These are phyloP conservation scores for Drosophila quadrilineata DNA, from an alignment of 1,140 invertebrate species.

Conservation along the genomic window DNA sequence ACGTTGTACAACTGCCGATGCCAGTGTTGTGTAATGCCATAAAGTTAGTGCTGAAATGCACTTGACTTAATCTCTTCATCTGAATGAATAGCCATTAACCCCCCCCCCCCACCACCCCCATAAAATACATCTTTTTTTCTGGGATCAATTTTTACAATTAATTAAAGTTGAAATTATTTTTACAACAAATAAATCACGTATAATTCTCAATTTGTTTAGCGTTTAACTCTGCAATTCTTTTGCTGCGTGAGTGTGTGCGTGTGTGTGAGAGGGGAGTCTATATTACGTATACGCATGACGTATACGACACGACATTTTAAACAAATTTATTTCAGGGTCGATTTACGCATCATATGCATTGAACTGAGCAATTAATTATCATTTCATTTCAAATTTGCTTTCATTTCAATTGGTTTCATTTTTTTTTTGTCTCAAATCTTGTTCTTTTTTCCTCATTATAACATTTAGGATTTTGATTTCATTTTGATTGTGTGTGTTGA, in stretches of 20 bases:
- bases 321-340: not conserved
- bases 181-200: no score
- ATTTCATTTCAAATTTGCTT: slow-evolving; percentile 14
- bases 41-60: not conserved
- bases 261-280: no score
- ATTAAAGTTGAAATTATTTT: no score
- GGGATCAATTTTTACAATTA: no score
- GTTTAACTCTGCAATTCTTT: no score
- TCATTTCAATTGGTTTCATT: slow-evolving; percentile 10
- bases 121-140: no score
- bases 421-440: no score
- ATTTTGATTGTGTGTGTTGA: slow-evolving; percentile 4
- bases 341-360: not conserved
- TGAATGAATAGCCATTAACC: no score
- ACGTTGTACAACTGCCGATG: slow-evolving; percentile 15
- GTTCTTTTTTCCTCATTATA: no score
- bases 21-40: slow-evolving; percentile 21
- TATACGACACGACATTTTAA: not conserved
- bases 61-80: not conserved
- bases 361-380: slow-evolving; percentile 9
- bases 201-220: not conserved
- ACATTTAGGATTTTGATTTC: not conserved
- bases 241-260: no score
- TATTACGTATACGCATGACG: not conserved
- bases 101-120: no score